Conservation (phyloP, 2,113 vertebrate genomes). For the Scytalopus superciliaris region DNA sequence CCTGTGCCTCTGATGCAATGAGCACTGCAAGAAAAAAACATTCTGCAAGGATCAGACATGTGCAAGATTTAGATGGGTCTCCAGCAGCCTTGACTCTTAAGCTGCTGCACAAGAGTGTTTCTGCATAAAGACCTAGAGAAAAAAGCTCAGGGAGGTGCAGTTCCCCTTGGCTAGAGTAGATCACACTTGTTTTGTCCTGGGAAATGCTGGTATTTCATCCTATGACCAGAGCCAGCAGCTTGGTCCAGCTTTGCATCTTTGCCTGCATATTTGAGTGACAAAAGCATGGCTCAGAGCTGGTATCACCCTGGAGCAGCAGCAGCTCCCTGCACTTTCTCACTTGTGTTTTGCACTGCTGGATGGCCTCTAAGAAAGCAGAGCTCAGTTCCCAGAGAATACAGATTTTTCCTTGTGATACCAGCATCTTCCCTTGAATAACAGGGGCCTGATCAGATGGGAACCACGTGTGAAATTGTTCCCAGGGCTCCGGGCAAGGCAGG, state of each 20-base stretch:
- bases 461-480: neutral
- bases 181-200: neutral
- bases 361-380: neutral
- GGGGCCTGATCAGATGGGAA: neutral
- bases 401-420: neutral
- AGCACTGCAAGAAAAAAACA: neutral
- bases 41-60: neutral
- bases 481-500: neutral
- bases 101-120: neutral
- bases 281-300: neutral
- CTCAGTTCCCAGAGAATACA: neutral
- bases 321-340: neutral
- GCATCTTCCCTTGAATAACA: neutral
- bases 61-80: neutral
- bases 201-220: neutral
- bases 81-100: neutral
- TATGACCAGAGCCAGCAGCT: neutral
- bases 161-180: neutral
- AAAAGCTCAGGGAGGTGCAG: neutral
- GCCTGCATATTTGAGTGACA: rapidly evolving
- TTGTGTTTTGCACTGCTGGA: neutral
- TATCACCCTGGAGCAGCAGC: neutral
- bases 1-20: neutral
- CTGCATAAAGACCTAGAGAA: neutral
- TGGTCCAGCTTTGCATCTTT: neutral